Base-by-base conservation (phyloP, 2,888 invertebrate genomes). In the Agrotis exclamationis region DNA sequence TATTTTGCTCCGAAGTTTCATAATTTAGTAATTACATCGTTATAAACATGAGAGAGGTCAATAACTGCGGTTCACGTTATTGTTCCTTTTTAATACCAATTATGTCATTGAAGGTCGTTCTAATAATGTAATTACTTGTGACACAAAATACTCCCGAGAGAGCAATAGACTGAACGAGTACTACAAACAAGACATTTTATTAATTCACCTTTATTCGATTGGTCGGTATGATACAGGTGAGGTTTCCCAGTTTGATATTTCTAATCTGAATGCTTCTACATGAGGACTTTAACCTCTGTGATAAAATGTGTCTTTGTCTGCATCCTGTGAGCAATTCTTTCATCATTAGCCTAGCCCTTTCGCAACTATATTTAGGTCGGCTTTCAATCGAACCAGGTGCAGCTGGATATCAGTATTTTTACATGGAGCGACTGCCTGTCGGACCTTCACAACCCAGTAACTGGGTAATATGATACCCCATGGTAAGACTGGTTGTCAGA, bases 51-150 rank as follows among this genome's bases (percentile, higher is more conserved):
- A 54, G 45, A 28, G 11, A 28, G 24, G 58, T 28, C 54, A 62
- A n/a, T 65, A 64, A 64, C 18, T 47, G 20, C 2, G 16, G 28
- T 44, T 59, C 14, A 5, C 20, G 45, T 18, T 20, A 73, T 72
- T 58, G 20, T 45, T 13, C 20, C 14, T 39, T 58, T 60, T 74
- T 39, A 56, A 51, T 56, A 28, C 16, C 33, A 60, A 75, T 70
- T 78, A 65, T 14, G 44, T 45, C 68, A 63, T 60, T 63, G 51
- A 51, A 63, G 47, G 68, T 59, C 24, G 22, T 56, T 28, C 33
- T 63, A 77, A 56, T 54, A n/a, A 73, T 58, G 16, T 64, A 20
- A 53, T 73, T 58, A 39, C n/a, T 58, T 28, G 48, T 65, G 24
- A 58, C 45, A 58, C 45, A 14, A 44, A 63, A n/a, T 14, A 44